A percentile compares a stretch with the other conserved stretches of the same genome.
Conservation (phyloP, 2,888 invertebrate genomes). For the Parthenolecanium corni region DNA sequence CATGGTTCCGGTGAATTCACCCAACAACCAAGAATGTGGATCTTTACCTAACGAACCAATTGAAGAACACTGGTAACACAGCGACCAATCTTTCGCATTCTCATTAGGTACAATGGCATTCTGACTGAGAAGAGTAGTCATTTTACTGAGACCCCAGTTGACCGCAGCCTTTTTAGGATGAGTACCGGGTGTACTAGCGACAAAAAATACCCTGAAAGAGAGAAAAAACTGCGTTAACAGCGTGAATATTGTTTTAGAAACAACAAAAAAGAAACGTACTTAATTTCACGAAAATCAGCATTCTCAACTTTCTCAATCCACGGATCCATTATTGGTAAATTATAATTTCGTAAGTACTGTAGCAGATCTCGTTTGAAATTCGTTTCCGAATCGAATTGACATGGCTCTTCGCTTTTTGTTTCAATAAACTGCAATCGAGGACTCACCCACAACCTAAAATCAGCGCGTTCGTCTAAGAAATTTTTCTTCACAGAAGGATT, state of each 20-base stretch:
- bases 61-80: slow-evolving; percentile 81
- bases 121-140: slow-evolving; percentile 52
- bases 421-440: slow-evolving; percentile 54
- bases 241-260: not conserved
- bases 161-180: slow-evolving; percentile 48
- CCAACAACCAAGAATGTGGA: slow-evolving; percentile 57
- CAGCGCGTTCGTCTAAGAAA: no score
- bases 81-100: slow-evolving; percentile 48
- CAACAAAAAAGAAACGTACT: slow-evolving; percentile 18
- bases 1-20: slow-evolving; percentile 45
- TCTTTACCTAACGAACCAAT: slow-evolving; percentile 52
- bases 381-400: slow-evolving; percentile 68
- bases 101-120: slow-evolving; percentile 47
- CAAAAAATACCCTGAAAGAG: slow-evolving; percentile 61
- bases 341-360: slow-evolving; percentile 64
- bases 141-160: slow-evolving; percentile 52
- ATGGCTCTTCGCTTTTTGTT: slow-evolving; percentile 40
- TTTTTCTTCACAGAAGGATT: no score
- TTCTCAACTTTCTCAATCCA: slow-evolving; percentile 63
- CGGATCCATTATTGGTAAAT: slow-evolving; percentile 50
- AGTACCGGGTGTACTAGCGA: slow-evolving; percentile 75
- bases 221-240: not conserved
- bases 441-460: slow-evolving; percentile 77
- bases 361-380: slow-evolving; percentile 67
- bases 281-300: slow-evolving; percentile 53